Evolutionary conservation across 1,140 invertebrate species (phyloP).

Genomic region (Rhagoletis zephyria): DNA sequence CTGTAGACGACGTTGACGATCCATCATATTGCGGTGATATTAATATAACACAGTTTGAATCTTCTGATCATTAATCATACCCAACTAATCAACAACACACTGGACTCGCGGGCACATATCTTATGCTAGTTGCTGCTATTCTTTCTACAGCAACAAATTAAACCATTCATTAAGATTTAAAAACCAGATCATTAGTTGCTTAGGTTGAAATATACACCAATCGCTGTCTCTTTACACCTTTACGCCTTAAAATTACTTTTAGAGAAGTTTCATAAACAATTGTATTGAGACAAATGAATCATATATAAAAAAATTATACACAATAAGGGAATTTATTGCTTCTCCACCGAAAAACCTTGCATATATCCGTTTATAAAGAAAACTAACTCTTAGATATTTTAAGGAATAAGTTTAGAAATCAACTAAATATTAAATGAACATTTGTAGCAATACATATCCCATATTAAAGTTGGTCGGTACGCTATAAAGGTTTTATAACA

Average conservation of each 20-base stretch:
- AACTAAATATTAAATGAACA: too few relatives aligned
- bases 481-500: too few relatives aligned
- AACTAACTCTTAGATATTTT: background rate
- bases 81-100: slow-evolving; percentile 23
- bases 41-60: slow-evolving; percentile 23
- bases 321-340: slow-evolving; percentile 26
- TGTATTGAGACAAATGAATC: slow-evolving; percentile 19
- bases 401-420: background rate
- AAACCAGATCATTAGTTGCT: background rate
- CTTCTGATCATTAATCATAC: slow-evolving; percentile 17
- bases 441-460: too few relatives aligned
- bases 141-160: slow-evolving; percentile 7
- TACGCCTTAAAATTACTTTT: slow-evolving; percentile 54
- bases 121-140: background rate
- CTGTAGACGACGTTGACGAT: background rate
- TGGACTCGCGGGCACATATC: background rate
- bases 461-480: too few relatives aligned
- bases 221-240: slow-evolving; percentile 46
- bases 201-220: background rate
- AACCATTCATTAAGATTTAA: background rate
- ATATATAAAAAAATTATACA: background rate
- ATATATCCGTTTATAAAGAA: background rate
- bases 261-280: slow-evolving; percentile 51
- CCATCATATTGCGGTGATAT: background rate
- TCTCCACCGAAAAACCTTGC: background rate